A percentile compares a stretch with the other conserved stretches of the same genome.
Evolutionary conservation across 2,797 vertebrate genomes (phyloP).

Genomic region (Sparus aurata): DNA sequence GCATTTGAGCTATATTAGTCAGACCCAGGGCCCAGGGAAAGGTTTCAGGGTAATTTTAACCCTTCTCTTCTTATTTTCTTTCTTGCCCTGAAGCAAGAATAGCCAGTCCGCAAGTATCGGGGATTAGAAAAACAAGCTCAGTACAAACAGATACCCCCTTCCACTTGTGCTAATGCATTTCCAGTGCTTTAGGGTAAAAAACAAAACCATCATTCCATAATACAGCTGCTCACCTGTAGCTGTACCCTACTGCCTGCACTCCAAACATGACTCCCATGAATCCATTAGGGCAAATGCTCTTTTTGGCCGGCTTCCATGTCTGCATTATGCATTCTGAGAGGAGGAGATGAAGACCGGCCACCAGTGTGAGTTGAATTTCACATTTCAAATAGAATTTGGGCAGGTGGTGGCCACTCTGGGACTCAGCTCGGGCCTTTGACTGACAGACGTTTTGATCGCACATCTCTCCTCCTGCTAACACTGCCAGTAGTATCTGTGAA

Average conservation of each 20-base stretch:
- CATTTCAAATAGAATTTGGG: constrained; percentile 9
- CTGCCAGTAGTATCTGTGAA: constrained; percentile 29
- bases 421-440: constrained; percentile 23
- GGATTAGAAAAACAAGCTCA: constrained; percentile 25
- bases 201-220: constrained; percentile 22
- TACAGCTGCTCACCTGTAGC: constrained; percentile 45
- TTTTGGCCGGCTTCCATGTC: constrained; percentile 56
- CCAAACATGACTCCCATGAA: constrained; percentile 20
- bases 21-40: not conserved
- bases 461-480: constrained; percentile 22
- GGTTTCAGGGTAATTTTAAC: not conserved
- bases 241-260: constrained; percentile 11
- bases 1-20: not conserved
- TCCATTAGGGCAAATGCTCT: constrained; percentile 53
- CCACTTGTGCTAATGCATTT: constrained; percentile 51
- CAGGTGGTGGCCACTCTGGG: constrained; percentile 34
- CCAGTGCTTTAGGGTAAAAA: constrained; percentile 14
- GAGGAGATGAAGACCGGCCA: not conserved
- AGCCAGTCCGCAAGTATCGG: constrained; percentile 15
- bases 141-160: constrained; percentile 30
- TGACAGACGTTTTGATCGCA: constrained; percentile 51
- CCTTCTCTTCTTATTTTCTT: constrained; percentile 23
- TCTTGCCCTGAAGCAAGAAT: constrained; percentile 1
- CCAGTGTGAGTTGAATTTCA: constrained; percentile 24
- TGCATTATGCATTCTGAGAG: constrained; percentile 3